Conservation (phyloP, 2,113 vertebrate genomes). For the Rhabdomys dilectus region DNA sequence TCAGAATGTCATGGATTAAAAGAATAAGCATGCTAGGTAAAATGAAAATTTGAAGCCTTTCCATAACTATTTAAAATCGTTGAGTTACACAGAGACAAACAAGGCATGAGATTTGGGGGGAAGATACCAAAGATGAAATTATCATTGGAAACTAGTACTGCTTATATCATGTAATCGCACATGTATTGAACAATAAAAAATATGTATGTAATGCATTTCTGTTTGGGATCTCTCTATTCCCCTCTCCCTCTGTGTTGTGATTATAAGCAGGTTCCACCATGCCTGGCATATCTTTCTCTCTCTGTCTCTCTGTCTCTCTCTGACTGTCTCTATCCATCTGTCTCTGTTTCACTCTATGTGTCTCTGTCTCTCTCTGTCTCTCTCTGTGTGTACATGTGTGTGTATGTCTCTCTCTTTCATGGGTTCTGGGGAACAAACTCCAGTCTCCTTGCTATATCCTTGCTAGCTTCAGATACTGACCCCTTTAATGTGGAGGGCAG, state of each 20-base stretch:
- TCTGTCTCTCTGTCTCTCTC: background rate
- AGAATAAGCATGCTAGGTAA: constrained; percentile 63
- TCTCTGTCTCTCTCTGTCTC: too few species aligned
- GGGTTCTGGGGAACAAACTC: background rate
- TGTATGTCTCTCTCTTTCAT: background rate
- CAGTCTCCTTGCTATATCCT: background rate
- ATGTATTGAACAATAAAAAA: constrained; percentile 39
- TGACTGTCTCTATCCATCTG: too few species aligned
- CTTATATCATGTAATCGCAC: constrained; percentile 22
- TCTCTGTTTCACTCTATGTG: too few species aligned
- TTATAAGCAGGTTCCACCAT: background rate
- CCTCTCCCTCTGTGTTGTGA: background rate
- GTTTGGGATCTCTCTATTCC: background rate
- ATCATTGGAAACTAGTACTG: background rate
- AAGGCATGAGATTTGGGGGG: background rate
- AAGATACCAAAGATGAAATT: constrained; percentile 43
- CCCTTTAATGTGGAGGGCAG: background rate
- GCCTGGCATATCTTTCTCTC: background rate
- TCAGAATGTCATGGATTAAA: constrained; percentile 73
- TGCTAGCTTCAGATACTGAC: background rate
- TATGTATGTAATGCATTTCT: background rate
- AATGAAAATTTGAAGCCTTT: constrained; percentile 69
- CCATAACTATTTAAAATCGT: constrained; percentile 64
- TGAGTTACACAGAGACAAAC: constrained; percentile 7
- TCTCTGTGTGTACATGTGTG: too few species aligned